These are phyloP conservation scores for Electrophaes corylata DNA, from an alignment of 2,888 invertebrate species.

Conservation along the genomic window DNA sequence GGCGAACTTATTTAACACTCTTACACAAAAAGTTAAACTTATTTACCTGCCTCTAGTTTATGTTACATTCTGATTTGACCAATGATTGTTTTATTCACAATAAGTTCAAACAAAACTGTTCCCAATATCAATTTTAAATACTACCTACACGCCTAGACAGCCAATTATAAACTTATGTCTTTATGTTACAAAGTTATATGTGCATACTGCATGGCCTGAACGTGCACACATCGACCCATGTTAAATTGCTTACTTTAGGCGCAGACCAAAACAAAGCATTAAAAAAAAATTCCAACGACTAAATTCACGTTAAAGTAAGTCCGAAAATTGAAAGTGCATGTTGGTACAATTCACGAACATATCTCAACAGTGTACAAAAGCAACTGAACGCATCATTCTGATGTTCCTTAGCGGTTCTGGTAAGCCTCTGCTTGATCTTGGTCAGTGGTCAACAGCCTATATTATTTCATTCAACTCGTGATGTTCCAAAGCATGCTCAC, in stretches of 20 bases:
- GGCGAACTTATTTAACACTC: background rate
- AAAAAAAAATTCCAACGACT: background rate
- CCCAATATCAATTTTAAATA: constrained; percentile 1
- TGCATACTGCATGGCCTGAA: constrained; percentile 15
- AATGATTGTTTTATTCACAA: constrained; percentile 26
- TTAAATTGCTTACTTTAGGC: constrained; percentile 12
- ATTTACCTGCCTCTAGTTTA: constrained; percentile 13
- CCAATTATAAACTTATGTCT: constrained; percentile 31
- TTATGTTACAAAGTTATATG: constrained; percentile 8
- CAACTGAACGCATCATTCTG: background rate
- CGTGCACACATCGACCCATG: constrained; percentile 28
- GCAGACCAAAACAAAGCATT: constrained; percentile 13
- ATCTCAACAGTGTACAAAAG: constrained; percentile 1
- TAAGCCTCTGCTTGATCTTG: constrained; percentile 11
- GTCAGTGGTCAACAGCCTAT: constrained; percentile 36
- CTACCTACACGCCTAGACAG: constrained; percentile 27
- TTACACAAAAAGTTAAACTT: too few species aligned
- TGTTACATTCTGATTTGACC: background rate
- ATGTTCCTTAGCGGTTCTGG: constrained; percentile 1
- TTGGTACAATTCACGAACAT: constrained; percentile 11
- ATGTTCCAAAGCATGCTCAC: constrained; percentile 56
- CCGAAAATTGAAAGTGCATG: background rate
- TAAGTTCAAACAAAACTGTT: constrained; percentile 27
- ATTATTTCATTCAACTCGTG: constrained; percentile 41
- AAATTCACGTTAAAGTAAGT: constrained; percentile 1